phyloP scores from a whole-genome alignment of 2,888 invertebrate species.

The Aproaerema taeniolella region DNA sequence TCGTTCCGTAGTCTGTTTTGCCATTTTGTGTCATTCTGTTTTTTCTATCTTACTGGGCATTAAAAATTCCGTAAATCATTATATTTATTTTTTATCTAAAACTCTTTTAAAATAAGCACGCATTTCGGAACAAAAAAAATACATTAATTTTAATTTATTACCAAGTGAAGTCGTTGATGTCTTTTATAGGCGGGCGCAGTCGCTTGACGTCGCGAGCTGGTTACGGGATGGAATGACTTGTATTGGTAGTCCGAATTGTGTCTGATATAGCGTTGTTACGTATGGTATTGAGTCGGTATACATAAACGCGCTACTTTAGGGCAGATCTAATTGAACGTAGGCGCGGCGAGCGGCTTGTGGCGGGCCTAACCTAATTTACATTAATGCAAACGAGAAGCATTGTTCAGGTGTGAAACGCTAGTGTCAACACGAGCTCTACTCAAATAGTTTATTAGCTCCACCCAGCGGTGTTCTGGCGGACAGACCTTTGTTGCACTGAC shows the following conservation, averaged over 20 bases:
- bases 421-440: slow-evolving; percentile 73
- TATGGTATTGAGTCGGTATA: too few species aligned
- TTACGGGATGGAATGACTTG: slow-evolving; percentile 25
- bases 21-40: too few species aligned
- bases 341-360: slow-evolving; percentile 63
- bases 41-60: too few species aligned
- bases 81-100: too few species aligned
- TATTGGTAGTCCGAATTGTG: too few species aligned
- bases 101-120: too few species aligned
- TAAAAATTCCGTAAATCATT: too few species aligned
- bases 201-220: background rate
- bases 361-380: slow-evolving; percentile 74
- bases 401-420: slow-evolving; percentile 77
- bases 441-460: slow-evolving; percentile 77
- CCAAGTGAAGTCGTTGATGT: slow-evolving; percentile 15
- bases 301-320: slow-evolving; percentile 66
- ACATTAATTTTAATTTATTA: too few species aligned
- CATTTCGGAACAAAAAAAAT: too few species aligned
- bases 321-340: slow-evolving; percentile 73
- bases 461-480: slow-evolving; percentile 69
- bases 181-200: slow-evolving; percentile 10
- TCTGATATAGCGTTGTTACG: too few species aligned
- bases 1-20: too few species aligned
- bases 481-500: slow-evolving; percentile 67
- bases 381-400: slow-evolving; percentile 77